phyloP scores from a whole-genome alignment of 2,797 vertebrate genomes.

The Melanotaenia parkinsoni region DNA sequence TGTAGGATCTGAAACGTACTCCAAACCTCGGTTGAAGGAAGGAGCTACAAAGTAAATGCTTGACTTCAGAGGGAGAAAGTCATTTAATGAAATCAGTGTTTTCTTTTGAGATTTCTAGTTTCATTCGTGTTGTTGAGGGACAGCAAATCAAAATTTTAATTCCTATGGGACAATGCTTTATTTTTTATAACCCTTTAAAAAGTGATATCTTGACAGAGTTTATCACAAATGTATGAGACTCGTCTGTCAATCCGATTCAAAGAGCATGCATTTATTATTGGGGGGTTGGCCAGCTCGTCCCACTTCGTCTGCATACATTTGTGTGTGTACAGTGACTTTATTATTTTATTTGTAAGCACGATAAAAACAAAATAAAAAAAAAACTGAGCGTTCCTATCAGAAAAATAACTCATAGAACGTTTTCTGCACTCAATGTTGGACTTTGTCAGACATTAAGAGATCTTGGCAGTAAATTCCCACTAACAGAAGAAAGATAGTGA shows the following conservation, averaged over 20 bases:
- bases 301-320: too few species aligned
- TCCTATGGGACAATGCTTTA: slow-evolving; percentile 22
- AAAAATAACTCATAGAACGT: background rate
- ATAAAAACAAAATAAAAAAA: too few species aligned
- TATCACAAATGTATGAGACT: slow-evolving; percentile 36
- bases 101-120: slow-evolving; percentile 7
- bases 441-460: background rate
- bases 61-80: background rate
- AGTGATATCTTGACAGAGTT: slow-evolving; percentile 21
- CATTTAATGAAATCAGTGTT: slow-evolving; percentile 15
- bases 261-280: slow-evolving; percentile 19
- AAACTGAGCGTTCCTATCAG: background rate
- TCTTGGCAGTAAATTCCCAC: background rate
- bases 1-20: background rate
- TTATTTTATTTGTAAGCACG: too few species aligned
- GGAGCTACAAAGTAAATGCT: background rate
- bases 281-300: background rate
- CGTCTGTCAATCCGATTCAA: slow-evolving; percentile 40
- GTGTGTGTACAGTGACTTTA: too few species aligned
- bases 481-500: background rate
- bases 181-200: slow-evolving; percentile 42
- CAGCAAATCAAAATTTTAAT: slow-evolving; percentile 21
- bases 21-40: background rate
- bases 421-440: background rate
- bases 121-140: slow-evolving; percentile 18